Base-by-base conservation (phyloP, 2,888 invertebrate genomes). In the Andrena chrysosceles region DNA sequence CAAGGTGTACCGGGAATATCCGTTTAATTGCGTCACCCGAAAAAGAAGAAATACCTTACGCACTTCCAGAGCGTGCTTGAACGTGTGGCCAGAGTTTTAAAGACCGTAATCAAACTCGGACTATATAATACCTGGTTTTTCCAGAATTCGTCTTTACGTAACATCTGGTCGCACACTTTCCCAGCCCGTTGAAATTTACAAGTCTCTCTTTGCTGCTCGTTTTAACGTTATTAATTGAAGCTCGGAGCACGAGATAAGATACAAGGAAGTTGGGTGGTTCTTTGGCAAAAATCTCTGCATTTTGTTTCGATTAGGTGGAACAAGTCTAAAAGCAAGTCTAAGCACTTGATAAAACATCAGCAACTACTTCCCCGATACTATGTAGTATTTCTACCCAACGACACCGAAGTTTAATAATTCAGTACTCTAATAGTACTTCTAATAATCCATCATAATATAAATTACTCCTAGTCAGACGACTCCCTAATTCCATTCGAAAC, bases 21-120 rank as follows among this genome's bases (percentile, higher is more conserved):
- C 74, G 29, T 70, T 79, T 72, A 85, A 85, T 85, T 85, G 70
- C 76, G 49, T 81, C 81, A 77, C 78, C 23, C 26, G 68, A 59
- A 72, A 68, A 77, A 81, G 52, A 60, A 52, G 72, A 67, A 71
- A 71, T 71, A 72, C 67, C 31, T 63, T 42, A 29, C 62, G 56
- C 54, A 77, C 54, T 56, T 63, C 29, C 56, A 72, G 48, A 60
- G 29, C n/a, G 56, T 23, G 64, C 23, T 10, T 33, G 1, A 54
- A 56, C 56, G 64, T 48, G 56, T 26, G 20, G 23, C 31, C 23
- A 20, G 52, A 66, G 31, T 48, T 69, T 81, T 64, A 72, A 73
- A 68, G n/a, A 73, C 72, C 62, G 54, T 78, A 81, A 81, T 81
- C 72, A 73, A 31, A 20, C 49, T 52, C 16, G 20, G 59, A n/a